A percentile compares a stretch with the other conserved stretches of the same genome.
Evolutionary conservation across 2,113 vertebrate species (phyloP).

Genomic region (Pheucticus melanocephalus): DNA sequence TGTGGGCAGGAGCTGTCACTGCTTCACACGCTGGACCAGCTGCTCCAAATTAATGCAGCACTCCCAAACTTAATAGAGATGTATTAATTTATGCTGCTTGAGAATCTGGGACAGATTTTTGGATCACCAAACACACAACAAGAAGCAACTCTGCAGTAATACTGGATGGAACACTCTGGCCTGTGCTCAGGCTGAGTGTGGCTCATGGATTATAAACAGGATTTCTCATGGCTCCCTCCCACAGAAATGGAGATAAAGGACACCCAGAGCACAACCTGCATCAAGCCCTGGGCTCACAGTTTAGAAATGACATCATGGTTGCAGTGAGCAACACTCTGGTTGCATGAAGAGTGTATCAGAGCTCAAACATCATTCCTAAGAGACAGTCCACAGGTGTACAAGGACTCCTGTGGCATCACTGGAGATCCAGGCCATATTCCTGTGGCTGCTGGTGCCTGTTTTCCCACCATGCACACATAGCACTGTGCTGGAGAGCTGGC

Average conservation of each 20-base stretch:
- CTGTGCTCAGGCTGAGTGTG: not conserved
- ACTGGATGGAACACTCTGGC: not conserved
- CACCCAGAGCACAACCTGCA: not conserved
- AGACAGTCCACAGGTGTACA: not conserved
- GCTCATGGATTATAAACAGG: not conserved
- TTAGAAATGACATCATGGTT: not conserved
- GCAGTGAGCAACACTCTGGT: not conserved
- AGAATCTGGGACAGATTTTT: not conserved
- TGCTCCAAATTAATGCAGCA: not conserved
- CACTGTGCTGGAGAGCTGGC: not conserved
- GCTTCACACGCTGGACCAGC: not conserved
- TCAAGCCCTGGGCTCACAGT: not conserved
- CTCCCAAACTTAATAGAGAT: not conserved
- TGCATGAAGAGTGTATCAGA: not conserved
- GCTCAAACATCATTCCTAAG: not conserved
- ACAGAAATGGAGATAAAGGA: not conserved
- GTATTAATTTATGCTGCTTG: not conserved
- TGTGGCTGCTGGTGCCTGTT: not conserved
- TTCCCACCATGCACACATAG: not conserved
- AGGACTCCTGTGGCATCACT: not conserved
- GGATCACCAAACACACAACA: not conserved
- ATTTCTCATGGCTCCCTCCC: not conserved
- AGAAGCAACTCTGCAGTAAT: not conserved
- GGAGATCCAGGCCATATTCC: not conserved
- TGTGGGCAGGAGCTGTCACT: not conserved